Percentiles rank a stretch among this genome's conserved stretches.
These are phyloP conservation scores for Phataginus tricuspis DNA, from an alignment of 2,797 vertebrate genomes.

Conservation along the genomic window DNA sequence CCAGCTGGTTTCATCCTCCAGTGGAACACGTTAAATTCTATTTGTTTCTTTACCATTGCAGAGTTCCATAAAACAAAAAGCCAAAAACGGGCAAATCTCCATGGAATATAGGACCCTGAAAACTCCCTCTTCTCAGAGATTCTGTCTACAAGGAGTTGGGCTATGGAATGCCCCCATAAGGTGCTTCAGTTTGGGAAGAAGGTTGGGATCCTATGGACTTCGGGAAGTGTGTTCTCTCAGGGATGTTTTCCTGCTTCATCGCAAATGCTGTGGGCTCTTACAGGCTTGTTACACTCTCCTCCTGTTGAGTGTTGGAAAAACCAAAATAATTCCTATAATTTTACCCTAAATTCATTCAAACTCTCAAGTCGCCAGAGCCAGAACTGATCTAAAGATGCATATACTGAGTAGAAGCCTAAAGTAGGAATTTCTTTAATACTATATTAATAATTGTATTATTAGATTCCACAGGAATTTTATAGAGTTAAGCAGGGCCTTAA, in stretches of 20 bases:
- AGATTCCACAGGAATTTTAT: not conserved
- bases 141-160: not conserved
- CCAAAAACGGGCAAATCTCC: not conserved
- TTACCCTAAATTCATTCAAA: slow-evolving; percentile 39
- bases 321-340: not conserved
- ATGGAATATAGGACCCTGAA: not conserved
- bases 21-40: not conserved
- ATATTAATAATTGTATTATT: not conserved
- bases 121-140: not conserved
- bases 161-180: not conserved
- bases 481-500: not conserved
- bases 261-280: not conserved
- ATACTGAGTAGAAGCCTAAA: not conserved
- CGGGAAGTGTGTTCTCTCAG: not conserved
- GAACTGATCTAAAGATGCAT: not conserved
- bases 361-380: not conserved
- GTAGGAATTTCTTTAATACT: slow-evolving; percentile 11
- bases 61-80: slow-evolving; percentile 10
- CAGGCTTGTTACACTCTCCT: not conserved
- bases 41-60: slow-evolving; percentile 18
- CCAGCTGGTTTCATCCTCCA: not conserved
- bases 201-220: not conserved
- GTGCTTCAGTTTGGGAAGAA: not conserved
- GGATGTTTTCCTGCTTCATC: not conserved
- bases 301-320: not conserved